A percentile compares a stretch with the other conserved stretches of the same genome.
Conservation (phyloP, 2,797 vertebrate genomes). For the Hafferia zeledoni region DNA sequence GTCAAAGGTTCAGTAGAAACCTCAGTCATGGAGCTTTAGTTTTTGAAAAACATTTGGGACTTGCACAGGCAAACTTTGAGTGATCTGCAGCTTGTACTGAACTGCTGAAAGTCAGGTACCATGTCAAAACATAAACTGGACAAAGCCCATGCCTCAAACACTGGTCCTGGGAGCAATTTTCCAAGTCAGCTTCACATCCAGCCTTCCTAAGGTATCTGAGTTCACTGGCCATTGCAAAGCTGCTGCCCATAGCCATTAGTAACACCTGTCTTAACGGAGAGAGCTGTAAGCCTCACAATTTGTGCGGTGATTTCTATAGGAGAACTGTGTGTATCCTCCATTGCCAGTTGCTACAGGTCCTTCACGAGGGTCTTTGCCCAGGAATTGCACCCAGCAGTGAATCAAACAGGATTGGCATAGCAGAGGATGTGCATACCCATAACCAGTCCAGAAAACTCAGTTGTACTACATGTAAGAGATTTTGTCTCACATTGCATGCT, state of each 20-base stretch:
- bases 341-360: background rate
- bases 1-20: background rate
- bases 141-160: background rate
- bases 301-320: background rate
- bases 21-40: background rate
- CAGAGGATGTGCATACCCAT: background rate
- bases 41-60: background rate
- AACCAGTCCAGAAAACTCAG: background rate
- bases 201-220: background rate
- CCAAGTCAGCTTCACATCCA: background rate
- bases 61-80: background rate
- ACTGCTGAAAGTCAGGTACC: background rate
- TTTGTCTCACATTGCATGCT: background rate
- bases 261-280: background rate
- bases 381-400: background rate
- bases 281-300: background rate
- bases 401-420: background rate
- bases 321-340: background rate
- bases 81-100: background rate
- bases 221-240: background rate
- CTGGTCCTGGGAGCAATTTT: background rate
- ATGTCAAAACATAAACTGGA: fast-evolving
- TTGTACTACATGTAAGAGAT: background rate
- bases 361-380: background rate
- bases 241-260: background rate